A percentile compares a stretch with the other conserved stretches of the same genome.
These are phyloP conservation scores for Clarias platycephalus DNA, from an alignment of 2,797 vertebrate species.

Conservation along the genomic window DNA sequence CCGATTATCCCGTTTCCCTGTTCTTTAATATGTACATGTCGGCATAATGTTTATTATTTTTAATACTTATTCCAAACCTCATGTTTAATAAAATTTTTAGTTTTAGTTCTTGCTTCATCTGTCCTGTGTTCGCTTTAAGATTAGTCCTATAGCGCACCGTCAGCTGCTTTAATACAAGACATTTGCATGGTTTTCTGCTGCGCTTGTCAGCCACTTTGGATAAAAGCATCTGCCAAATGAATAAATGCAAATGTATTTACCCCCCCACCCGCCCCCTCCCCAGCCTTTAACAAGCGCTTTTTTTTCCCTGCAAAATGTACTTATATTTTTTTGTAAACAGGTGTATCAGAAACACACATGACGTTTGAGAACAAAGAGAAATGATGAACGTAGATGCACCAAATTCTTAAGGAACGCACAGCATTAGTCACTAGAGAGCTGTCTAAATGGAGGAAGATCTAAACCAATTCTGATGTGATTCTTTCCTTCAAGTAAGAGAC, in stretches of 20 bases:
- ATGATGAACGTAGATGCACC: constrained; percentile 21
- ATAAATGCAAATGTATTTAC: constrained; percentile 7
- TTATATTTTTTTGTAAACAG: constrained; percentile 21
- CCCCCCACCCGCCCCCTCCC: background rate
- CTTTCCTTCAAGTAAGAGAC: constrained; percentile 43
- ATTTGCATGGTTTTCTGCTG: background rate
- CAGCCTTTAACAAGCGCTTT: background rate
- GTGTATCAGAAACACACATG: constrained; percentile 8
- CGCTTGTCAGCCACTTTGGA: constrained; percentile 11
- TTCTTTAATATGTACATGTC: too few species aligned
- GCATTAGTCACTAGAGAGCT: constrained; percentile 45
- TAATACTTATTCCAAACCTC: background rate
- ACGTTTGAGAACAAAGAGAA: constrained; percentile 7
- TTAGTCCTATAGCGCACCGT: constrained; percentile 9
- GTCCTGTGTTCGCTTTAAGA: background rate
- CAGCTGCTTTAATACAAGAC: background rate
- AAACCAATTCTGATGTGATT: constrained; percentile 38
- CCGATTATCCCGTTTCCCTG: too few species aligned
- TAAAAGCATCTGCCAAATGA: constrained; percentile 26
- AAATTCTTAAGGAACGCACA: constrained; percentile 19
- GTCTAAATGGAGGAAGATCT: constrained; percentile 35
- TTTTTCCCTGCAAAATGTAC: background rate
- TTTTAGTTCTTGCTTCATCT: background rate
- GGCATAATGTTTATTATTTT: background rate
- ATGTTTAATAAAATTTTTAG: background rate